Evolutionary conservation across 2,113 vertebrate genomes (phyloP).

Genomic region (Crotalus helleri): DNA sequence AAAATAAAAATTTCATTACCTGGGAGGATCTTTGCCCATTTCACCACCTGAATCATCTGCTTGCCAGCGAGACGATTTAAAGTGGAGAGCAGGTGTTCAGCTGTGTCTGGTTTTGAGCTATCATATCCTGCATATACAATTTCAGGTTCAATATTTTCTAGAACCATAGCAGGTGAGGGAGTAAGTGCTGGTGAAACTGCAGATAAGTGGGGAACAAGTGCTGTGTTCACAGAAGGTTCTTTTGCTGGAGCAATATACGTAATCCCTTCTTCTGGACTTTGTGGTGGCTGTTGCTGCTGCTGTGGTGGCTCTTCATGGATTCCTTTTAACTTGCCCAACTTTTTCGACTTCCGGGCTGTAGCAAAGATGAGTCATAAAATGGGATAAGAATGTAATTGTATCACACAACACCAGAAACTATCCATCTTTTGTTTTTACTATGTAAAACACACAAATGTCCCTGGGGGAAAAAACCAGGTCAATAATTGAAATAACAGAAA

Average conservation of each 20-base stretch:
- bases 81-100: conserved; percentile 92
- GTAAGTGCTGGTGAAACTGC: conserved; percentile 83
- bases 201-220: conserved; percentile 85
- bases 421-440: neutral
- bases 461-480: neutral
- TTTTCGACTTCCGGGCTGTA: conserved; percentile 96
- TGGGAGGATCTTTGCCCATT: conserved; percentile 99
- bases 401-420: accelerated
- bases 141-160: conserved; percentile 95
- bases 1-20: conserved; percentile 69
- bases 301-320: conserved; percentile 81
- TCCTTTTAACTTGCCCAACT: conserved; percentile 93
- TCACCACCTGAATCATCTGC: conserved; percentile 98
- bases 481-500: neutral
- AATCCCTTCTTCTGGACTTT: conserved; percentile 84
- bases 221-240: conserved; percentile 82
- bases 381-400: neutral
- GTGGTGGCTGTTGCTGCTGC: conserved; percentile 69
- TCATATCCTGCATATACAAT: conserved; percentile 92
- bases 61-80: conserved; percentile 96
- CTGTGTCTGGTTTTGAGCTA: conserved; percentile 87
- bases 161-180: conserved; percentile 86
- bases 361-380: neutral
- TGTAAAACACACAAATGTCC: neutral
- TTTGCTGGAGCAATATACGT: conserved; percentile 82